A percentile compares a stretch with the other conserved stretches of the same genome.
Evolutionary conservation across 2,888 invertebrate species (phyloP).

Genomic region (Alentia gelatinosa): DNA sequence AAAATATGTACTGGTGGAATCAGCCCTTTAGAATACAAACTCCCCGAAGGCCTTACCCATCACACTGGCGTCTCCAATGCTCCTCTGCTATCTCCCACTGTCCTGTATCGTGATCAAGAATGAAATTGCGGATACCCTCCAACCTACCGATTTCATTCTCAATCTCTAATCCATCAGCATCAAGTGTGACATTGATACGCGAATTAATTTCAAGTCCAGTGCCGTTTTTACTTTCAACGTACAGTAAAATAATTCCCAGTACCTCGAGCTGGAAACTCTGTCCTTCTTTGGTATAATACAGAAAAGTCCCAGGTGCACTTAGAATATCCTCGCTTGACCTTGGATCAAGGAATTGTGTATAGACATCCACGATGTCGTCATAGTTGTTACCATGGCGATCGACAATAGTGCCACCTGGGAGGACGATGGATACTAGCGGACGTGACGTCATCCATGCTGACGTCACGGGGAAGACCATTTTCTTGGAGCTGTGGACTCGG

Average conservation of each 20-base stretch:
- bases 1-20: no score
- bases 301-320: neutral
- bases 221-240: neutral
- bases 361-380: slow-evolving; percentile 16
- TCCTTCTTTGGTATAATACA: neutral
- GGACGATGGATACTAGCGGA: neutral
- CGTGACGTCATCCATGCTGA: neutral
- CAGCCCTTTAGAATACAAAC: no score
- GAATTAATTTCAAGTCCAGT: neutral
- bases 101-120: neutral
- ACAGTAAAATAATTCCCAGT: neutral
- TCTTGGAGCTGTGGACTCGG: slow-evolving; percentile 23
- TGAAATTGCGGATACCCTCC: neutral
- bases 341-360: neutral
- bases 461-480: slow-evolving; percentile 37
- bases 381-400: neutral
- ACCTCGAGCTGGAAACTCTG: neutral
- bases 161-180: neutral
- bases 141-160: neutral
- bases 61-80: neutral
- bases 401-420: neutral
- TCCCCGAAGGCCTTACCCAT: neutral
- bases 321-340: neutral
- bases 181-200: neutral
- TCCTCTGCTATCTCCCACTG: neutral